Evolutionary conservation across 2,797 vertebrate species (phyloP).

Genomic region (Anguilla obscura): DNA sequence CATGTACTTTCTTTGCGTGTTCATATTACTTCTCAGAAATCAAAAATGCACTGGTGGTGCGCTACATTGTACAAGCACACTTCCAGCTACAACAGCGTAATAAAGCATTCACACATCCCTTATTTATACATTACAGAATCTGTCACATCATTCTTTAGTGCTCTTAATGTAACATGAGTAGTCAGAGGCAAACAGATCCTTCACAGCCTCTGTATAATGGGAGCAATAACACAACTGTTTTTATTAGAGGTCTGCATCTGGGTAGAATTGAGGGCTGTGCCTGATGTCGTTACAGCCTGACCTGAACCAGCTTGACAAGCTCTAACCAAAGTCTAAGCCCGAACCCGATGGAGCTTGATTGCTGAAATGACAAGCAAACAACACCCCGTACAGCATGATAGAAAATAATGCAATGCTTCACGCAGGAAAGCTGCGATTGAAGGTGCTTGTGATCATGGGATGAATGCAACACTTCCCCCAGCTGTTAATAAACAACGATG

Average conservation of each 20-base stretch:
- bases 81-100: background rate
- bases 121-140: background rate
- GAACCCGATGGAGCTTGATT: background rate
- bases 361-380: background rate
- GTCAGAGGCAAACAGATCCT: background rate
- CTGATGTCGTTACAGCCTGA: background rate
- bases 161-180: background rate
- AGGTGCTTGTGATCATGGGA: background rate
- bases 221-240: background rate
- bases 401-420: background rate
- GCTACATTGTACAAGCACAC: background rate
- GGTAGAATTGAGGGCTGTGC: background rate
- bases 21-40: background rate
- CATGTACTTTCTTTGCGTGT: background rate
- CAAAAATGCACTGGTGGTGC: background rate
- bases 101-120: background rate
- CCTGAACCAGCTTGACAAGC: background rate
- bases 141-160: background rate
- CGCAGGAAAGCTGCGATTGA: background rate
- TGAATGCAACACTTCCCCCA: background rate
- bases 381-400: background rate
- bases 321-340: background rate
- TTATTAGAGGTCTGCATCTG: background rate
- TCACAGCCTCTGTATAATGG: background rate
- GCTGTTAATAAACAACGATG: background rate